Base-by-base conservation (phyloP, 2,113 vertebrate species). In the Oreochromis tanganicae region DNA sequence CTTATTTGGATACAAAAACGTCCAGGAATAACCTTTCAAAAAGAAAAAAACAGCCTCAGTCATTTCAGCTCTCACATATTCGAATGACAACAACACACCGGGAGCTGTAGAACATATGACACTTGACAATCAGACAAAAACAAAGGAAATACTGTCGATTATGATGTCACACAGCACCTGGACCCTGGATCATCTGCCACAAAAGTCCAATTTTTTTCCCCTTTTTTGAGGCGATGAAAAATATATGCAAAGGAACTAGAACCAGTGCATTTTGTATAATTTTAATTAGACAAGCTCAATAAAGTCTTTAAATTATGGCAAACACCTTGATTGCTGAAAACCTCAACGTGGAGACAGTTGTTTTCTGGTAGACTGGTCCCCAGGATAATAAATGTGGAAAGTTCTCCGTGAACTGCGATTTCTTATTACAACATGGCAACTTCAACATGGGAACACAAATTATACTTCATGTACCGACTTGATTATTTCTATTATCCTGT, bases 321-420 rank as follows among this genome's bases (percentile, higher is more conserved):
- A 73, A 46, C 8, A 46, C 13, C 32, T 46, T 73, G 41, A 27
- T 17, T 73, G 21, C 38, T 46, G 21, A 46, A 73, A 46, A 73
- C 5, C 7, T 46, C 36, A 16, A 27, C 46, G 29, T 63, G 29
- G 5, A 63, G 5, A 19, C 27, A 63, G 32, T 6, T 38, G 17
- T 19, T 36, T 66, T 66, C 68, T 75, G 24, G 41, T 29, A 48
- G 41, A 16, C 68, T 75, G 71, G 14, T 75, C 14, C 41, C 68
- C 41, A 46, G 38, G 38, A 73, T 46, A 73, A 73, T 27, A 17
- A 73, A 73, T 27, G 2, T 27, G 2, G 2, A 17, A 48, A 7
- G 43, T 29, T 48, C 41, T 43, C 14, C 43, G 10, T 1, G 24
- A 1, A 48, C 43, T 48, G 71, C 2, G 0, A 48, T 75, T 48